phyloP scores from a whole-genome alignment of 2,113 vertebrate genomes.

The Asarcornis scutulata region DNA sequence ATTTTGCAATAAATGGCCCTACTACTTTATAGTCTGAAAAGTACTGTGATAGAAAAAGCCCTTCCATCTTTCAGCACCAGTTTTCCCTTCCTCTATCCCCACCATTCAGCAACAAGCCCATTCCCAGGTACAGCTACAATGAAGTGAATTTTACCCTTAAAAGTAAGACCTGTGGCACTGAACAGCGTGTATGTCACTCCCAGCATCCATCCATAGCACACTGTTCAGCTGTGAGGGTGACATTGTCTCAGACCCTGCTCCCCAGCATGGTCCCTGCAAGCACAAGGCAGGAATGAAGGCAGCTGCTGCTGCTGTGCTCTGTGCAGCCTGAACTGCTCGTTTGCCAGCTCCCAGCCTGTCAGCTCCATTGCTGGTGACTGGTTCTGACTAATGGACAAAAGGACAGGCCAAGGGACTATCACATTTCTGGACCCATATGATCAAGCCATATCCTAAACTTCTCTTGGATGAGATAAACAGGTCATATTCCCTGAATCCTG shows the following conservation, averaged over 20 bases:
- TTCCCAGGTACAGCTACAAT: background rate
- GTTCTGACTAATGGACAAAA: background rate
- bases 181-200: background rate
- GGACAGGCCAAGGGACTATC: background rate
- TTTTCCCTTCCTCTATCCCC: background rate
- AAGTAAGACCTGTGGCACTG: background rate
- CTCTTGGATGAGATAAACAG: background rate
- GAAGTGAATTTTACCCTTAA: background rate
- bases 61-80: background rate
- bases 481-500: background rate
- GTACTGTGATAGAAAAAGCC: background rate
- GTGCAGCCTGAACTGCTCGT: background rate
- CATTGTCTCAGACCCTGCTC: background rate
- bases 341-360: background rate
- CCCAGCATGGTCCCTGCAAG: background rate
- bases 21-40: background rate
- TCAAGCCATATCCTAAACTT: background rate
- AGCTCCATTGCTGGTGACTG: background rate
- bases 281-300: background rate
- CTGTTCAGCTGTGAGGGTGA: rapidly evolving
- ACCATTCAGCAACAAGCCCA: background rate
- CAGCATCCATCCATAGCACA: background rate
- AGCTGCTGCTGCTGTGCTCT: background rate
- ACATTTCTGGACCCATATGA: background rate
- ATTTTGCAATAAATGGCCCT: background rate